Evolutionary conservation across 2,888 invertebrate genomes (phyloP), one percentile per base, ranked within the genome.

Genomic region (Hipparchia sbordonii): DNA sequence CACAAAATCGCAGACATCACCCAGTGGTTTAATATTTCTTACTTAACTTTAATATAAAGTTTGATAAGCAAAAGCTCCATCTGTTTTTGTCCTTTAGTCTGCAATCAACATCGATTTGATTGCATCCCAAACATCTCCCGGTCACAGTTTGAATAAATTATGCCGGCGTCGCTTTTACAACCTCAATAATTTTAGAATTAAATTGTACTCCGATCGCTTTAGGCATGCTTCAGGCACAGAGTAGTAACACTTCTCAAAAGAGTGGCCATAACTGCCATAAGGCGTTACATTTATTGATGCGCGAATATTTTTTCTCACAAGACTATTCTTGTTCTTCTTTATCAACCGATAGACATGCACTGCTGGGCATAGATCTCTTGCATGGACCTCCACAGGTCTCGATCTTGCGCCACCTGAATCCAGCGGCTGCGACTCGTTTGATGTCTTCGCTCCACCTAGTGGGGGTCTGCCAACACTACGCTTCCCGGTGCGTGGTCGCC

Each of bases 81-180:
- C 51, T 65, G 33, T 65, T 6, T 51, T 33, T 12, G 51, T 33
- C 6, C 3, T 33, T 6, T 7, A 65, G 23, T 65, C 63, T 65
- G 10, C 51, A 8, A 23, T 9, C 12, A 23, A 72, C 90, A 92
- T 87, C 84, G 84, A 79, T 87, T 85, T 84, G 85, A 88, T 85
- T 82, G 85, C 85, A 71, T 74, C 74, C 81, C 80, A 81, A 85
- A 87, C 88, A 87, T 84, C 83, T 85, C 84, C 81, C 82, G 82
- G 84, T 86, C 87, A 82, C 87, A 87, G 84, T 86, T 88, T 85
- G 89, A 90, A 91, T 90, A 91, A 87, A 91, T 90, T 91, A 90
- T 74, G 62, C 80, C 74, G 78, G 79, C 80, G 85, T 86, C 85
- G 84, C 84, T 87, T 91, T 91, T 91, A 92, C 89, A 82, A 82